Evolutionary conservation across 2,797 vertebrate genomes (phyloP).

Genomic region (Phataginus tetradactyla): DNA sequence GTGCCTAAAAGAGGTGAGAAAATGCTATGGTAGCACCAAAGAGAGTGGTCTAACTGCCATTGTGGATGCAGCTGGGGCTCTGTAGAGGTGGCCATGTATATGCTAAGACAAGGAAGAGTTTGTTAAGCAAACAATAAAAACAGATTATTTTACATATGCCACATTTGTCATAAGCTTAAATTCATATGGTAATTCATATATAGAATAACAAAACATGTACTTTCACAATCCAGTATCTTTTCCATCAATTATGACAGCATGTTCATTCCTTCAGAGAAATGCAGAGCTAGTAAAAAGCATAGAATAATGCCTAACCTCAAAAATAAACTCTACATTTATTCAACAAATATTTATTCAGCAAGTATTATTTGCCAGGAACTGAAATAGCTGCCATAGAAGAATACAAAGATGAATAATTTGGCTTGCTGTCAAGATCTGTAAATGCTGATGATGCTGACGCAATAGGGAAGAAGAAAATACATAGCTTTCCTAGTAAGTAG

Average conservation of each 20-base stretch:
- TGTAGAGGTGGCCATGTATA: background rate
- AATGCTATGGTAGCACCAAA: background rate
- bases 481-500: background rate
- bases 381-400: constrained; percentile 22
- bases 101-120: constrained; percentile 16
- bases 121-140: constrained; percentile 33
- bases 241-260: background rate
- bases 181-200: background rate
- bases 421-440: background rate
- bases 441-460: background rate
- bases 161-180: background rate
- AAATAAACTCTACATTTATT: constrained; percentile 45
- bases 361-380: background rate
- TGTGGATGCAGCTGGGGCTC: background rate
- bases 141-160: background rate
- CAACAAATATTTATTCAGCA: constrained; percentile 52
- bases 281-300: background rate
- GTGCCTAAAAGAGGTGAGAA: background rate
- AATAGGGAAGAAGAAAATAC: background rate
- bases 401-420: constrained; percentile 72
- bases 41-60: background rate
- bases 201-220: background rate
- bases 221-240: constrained; percentile 33
- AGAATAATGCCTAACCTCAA: constrained; percentile 40
- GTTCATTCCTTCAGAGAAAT: constrained; percentile 38